Evolutionary conservation across 2,888 invertebrate species (phyloP), one percentile per base, ranked within the genome.

Genomic region (Acrobasis suavella): DNA sequence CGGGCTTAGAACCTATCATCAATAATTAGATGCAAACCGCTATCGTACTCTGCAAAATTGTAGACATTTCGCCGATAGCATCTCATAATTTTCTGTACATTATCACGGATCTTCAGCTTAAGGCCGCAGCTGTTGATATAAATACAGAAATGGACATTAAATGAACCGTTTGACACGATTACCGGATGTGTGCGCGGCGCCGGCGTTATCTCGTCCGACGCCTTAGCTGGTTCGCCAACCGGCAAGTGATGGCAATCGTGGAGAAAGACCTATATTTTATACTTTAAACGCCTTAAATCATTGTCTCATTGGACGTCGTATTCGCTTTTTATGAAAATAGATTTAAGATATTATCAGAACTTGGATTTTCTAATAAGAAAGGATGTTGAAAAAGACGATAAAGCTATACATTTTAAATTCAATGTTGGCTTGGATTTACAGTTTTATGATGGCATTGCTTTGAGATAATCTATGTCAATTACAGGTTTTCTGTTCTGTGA

Each of bases 71-170:
- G 5, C 58, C 67, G 81, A 83, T 84, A 68, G 46, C 69, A 82
- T 85, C 82, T 72, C 73, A 69, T 74, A 77, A 76, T 76, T 74
- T 67, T 78, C 70, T 72, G 71, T 77, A 73, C 79, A 85, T 80
- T 83, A 85, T 83, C 85, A 71, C 62, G 59, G 73, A 85, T 84
- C 83, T 80, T 78, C 72, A 68, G 68, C 64, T 70, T 67, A 51
- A 72, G 70, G 72, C 67, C 71, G 72, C 76, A 80, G 73, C 76
- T 79, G 78, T 73, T 78, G 73, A 79, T 78, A 77, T 74, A 78
- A 78, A 78, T 72, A 75, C 82, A 77, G 83, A 79, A 82, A 83
- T 83, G 82, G 73, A 82, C 74, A 71, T 76, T 76, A 77, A 79
- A 69, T 74, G 73, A 78, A 69, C 73, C 75, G 73, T 79, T 73